phyloP scores from a whole-genome alignment of 1,140 invertebrate species.

The Tenebrio molitor region DNA sequence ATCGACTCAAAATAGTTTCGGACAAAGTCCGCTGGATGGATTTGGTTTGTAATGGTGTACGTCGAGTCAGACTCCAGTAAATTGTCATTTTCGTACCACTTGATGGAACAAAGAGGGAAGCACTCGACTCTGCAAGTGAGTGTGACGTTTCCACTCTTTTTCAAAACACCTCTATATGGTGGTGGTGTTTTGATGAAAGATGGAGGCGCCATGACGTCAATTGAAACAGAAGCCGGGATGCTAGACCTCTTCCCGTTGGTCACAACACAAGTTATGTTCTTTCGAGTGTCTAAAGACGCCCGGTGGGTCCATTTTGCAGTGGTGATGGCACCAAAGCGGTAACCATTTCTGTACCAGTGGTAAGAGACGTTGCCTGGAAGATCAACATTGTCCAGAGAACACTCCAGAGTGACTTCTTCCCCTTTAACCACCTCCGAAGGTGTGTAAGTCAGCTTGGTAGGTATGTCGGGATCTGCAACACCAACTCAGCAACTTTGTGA shows the following conservation, averaged over 20 bases:
- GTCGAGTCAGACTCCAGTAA: constrained; percentile 66
- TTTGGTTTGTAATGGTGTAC: constrained; percentile 78
- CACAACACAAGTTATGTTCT: constrained; percentile 89
- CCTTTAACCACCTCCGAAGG: constrained; percentile 86
- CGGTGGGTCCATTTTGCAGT: constrained; percentile 81
- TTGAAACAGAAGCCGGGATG: constrained; percentile 76
- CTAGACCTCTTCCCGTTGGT: constrained; percentile 86
- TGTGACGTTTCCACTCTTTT: constrained; percentile 79
- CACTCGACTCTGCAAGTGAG: constrained; percentile 91
- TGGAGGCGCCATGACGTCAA: constrained; percentile 87
- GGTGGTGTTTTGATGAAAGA: constrained; percentile 87
- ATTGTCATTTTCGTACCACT: not conserved
- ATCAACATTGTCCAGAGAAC: constrained; percentile 86
- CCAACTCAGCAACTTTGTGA: too few species aligned
- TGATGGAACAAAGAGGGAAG: constrained; percentile 79
- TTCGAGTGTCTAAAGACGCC: constrained; percentile 83
- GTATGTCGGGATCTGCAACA: constrained; percentile 59
- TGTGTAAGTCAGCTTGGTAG: constrained; percentile 55
- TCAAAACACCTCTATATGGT: constrained; percentile 82
- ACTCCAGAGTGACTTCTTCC: constrained; percentile 81
- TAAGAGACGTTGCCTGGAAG: constrained; percentile 80
- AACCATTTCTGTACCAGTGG: constrained; percentile 83
- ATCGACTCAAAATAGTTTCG: constrained; percentile 91
- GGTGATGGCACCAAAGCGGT: constrained; percentile 80
- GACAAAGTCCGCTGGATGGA: constrained; percentile 76